Conservation (phyloP, 2,888 invertebrate species). For the Megalurothrips usitatus region DNA sequence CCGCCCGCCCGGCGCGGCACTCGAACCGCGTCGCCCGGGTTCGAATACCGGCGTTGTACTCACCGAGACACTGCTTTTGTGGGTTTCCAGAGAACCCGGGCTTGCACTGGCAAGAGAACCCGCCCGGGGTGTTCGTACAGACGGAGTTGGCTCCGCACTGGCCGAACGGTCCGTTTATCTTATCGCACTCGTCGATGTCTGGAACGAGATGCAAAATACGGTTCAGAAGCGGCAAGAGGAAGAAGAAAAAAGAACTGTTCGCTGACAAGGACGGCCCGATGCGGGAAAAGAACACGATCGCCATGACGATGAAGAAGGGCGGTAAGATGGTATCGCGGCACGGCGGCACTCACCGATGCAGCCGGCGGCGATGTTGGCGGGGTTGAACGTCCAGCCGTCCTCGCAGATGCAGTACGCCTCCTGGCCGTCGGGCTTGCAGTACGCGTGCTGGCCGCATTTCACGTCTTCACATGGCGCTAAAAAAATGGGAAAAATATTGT, state of each 20-base stretch:
- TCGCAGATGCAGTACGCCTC: conserved; percentile 91
- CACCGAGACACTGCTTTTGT: conserved; percentile 65
- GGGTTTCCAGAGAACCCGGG: conserved; percentile 83
- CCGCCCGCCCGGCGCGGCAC: background rate
- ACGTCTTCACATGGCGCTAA: conserved; percentile 86
- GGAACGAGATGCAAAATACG: conserved; percentile 35
- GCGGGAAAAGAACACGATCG: too few species aligned
- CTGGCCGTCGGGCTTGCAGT: conserved; percentile 79
- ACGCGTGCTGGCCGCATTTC: conserved; percentile 81
- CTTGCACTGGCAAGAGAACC: conserved; percentile 75
- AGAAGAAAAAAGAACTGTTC: background rate
- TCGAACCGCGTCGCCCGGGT: background rate
- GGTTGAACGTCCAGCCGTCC: conserved; percentile 90
- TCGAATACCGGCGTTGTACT: conserved; percentile 35
- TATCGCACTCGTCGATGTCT: conserved; percentile 90
- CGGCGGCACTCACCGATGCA: conserved; percentile 59
- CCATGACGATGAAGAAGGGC: too few species aligned
- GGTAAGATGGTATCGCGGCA: background rate
- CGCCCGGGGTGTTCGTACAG: conserved; percentile 75
- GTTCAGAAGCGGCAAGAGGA: background rate
- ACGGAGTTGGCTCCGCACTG: conserved; percentile 78
- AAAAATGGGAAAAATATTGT: too few species aligned
- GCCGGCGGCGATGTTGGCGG: conserved; percentile 80
- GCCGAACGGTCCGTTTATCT: conserved; percentile 68
- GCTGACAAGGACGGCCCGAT: too few species aligned